phyloP scores from a whole-genome alignment of 2,797 vertebrate species.

The Ciconia nigra region DNA sequence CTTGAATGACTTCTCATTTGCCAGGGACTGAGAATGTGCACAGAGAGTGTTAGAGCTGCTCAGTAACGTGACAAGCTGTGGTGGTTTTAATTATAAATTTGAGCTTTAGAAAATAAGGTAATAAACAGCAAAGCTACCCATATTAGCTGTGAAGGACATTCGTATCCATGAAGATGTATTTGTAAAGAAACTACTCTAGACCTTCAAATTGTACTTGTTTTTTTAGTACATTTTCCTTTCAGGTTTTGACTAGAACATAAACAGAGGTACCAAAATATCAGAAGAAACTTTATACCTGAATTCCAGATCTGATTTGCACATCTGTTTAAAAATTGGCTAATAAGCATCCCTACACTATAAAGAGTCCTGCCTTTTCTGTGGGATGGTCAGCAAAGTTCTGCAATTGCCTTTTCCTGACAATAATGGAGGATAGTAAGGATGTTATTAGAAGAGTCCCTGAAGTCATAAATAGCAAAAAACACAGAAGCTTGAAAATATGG shows the following conservation, averaged over 20 bases:
- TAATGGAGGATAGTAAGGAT: constrained; percentile 23
- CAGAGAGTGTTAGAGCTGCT: neutral
- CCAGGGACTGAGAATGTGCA: neutral
- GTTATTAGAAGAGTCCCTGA: constrained; percentile 28
- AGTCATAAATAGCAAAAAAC: constrained; percentile 52
- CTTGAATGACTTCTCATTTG: neutral
- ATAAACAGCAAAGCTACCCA: neutral
- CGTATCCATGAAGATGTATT: neutral
- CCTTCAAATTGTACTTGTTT: neutral
- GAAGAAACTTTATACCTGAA: neutral
- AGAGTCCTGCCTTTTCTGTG: neutral
- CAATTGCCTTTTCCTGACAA: neutral
- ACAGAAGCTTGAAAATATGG: constrained; percentile 20
- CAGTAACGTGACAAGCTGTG: neutral
- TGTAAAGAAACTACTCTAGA: neutral
- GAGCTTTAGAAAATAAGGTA: neutral
- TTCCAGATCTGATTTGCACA: neutral
- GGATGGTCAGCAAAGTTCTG: neutral
- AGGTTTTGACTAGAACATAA: neutral
- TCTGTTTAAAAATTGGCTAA: neutral
- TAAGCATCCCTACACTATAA: neutral
- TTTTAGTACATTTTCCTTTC: neutral
- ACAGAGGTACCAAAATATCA: neutral
- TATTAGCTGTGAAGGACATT: neutral
- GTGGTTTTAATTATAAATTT: neutral